These are phyloP conservation scores for Oryzias curvinotus DNA, from an alignment of 2,113 vertebrate genomes.

Conservation along the genomic window DNA sequence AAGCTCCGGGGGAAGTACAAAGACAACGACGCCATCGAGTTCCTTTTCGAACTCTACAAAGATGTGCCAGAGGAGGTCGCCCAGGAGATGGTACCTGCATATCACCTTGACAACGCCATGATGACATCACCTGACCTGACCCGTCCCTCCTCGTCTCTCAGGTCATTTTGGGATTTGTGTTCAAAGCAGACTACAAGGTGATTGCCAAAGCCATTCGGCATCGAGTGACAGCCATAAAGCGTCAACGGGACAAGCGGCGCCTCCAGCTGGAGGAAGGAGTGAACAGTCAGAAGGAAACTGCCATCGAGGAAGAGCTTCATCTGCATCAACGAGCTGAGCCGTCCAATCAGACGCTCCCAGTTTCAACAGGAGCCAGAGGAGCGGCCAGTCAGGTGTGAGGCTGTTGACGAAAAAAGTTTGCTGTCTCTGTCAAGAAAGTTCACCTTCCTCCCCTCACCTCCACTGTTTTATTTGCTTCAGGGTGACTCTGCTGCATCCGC, in stretches of 20 bases:
- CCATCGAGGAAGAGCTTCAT: slow-evolving; percentile 47
- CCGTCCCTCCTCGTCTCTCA: slow-evolving; percentile 45
- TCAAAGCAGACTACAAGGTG: slow-evolving; percentile 88
- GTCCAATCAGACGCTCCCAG: slow-evolving; percentile 24
- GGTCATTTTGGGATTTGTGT: slow-evolving; percentile 90
- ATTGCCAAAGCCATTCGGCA: slow-evolving; percentile 90
- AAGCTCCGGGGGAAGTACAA: slow-evolving; percentile 90
- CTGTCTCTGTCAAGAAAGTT: no score
- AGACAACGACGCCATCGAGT: slow-evolving; percentile 96
- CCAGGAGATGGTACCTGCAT: slow-evolving; percentile 88
- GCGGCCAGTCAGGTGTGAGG: slow-evolving; percentile 18
- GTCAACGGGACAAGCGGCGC: slow-evolving; percentile 84
- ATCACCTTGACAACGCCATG: neutral
- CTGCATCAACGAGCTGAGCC: neutral
- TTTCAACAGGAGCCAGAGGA: neutral
- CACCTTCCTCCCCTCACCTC: neutral
- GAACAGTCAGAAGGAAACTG: slow-evolving; percentile 29
- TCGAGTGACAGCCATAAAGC: slow-evolving; percentile 83
- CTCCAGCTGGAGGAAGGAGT: slow-evolving; percentile 55
- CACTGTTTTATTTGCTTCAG: neutral
- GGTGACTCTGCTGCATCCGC: slow-evolving; percentile 10
- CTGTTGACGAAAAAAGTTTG: no score
- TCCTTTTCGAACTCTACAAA: slow-evolving; percentile 91
- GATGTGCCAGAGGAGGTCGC: slow-evolving; percentile 94
- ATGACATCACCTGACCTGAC: slow-evolving; percentile 6